These are phyloP conservation scores for Noctua janthina DNA, from an alignment of 2,888 invertebrate genomes.

Conservation along the genomic window DNA sequence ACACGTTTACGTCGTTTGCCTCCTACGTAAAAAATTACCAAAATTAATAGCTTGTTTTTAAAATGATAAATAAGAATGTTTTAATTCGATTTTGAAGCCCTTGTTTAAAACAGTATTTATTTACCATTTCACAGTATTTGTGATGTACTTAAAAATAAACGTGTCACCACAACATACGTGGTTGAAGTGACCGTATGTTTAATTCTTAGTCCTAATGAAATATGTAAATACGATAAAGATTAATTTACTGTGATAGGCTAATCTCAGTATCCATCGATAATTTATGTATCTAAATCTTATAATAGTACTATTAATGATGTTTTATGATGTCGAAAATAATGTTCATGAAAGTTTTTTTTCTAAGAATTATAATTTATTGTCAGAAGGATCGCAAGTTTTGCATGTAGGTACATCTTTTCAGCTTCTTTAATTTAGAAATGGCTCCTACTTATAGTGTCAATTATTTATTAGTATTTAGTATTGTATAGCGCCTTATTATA, in stretches of 20 bases:
- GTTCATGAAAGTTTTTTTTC: background rate
- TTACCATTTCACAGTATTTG: slow-evolving; percentile 61
- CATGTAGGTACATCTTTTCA: background rate
- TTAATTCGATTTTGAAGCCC: background rate
- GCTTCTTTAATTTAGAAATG: background rate
- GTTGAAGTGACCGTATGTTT: slow-evolving; percentile 59
- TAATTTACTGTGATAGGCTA: slow-evolving; percentile 59
- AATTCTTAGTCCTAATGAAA: slow-evolving; percentile 46
- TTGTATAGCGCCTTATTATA: no score
- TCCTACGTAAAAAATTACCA: slow-evolving; percentile 55
- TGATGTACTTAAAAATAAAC: slow-evolving; percentile 33
- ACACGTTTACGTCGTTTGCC: slow-evolving; percentile 59
- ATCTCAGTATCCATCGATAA: slow-evolving; percentile 56
- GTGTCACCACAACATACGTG: slow-evolving; percentile 61
- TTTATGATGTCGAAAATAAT: background rate
- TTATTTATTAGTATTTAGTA: background rate
- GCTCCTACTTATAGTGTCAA: background rate
- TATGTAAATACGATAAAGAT: slow-evolving; percentile 53
- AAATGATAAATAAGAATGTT: background rate
- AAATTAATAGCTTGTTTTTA: slow-evolving; percentile 6
- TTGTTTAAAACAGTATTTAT: slow-evolving; percentile 27
- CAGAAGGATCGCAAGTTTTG: background rate
- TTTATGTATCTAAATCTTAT: slow-evolving; percentile 56
- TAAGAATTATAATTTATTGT: background rate
- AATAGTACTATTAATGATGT: slow-evolving; percentile 25